phyloP scores from a whole-genome alignment of 2,113 vertebrate genomes.

The Atherinomorus stipes region DNA sequence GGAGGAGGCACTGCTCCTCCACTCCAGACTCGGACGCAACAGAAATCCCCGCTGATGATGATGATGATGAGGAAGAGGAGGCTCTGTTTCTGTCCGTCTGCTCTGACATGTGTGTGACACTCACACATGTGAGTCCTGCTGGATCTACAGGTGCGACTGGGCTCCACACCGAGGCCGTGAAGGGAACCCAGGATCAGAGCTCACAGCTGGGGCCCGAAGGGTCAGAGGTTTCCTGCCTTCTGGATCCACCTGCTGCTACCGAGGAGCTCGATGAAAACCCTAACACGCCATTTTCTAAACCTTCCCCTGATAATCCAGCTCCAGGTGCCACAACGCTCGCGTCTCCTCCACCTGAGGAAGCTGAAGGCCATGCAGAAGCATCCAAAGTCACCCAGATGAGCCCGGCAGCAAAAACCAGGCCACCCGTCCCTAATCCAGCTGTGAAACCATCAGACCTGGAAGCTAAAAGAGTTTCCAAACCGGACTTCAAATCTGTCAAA shows the following conservation, averaged over 20 bases:
- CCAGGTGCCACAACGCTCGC: conserved; percentile 1
- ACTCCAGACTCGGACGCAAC: conserved; percentile 59
- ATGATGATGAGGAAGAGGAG: conserved; percentile 65
- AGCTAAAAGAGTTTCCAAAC: conserved; percentile 46
- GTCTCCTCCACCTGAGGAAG: background rate
- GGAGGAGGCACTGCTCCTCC: conserved; percentile 23
- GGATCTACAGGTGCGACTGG: background rate
- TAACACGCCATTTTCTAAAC: background rate
- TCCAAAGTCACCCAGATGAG: background rate
- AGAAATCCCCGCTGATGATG: conserved; percentile 63
- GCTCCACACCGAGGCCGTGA: background rate
- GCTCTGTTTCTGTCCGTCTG: conserved; percentile 74
- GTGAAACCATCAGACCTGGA: conserved; percentile 25
- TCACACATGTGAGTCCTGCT: background rate
- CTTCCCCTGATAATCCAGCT: background rate
- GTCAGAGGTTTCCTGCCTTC: background rate
- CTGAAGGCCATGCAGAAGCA: background rate
- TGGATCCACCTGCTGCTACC: background rate
- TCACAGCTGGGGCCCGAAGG: background rate
- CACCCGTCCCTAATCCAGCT: background rate
- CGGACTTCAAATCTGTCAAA: conserved; percentile 59
- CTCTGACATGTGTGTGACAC: conserved; percentile 54
- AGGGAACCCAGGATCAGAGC: background rate
- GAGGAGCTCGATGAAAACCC: conserved; percentile 6
- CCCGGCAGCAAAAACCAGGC: conserved; percentile 25